These are phyloP conservation scores for Orthonychiurus folsomi DNA, from an alignment of 2,888 invertebrate genomes.

Conservation along the genomic window DNA sequence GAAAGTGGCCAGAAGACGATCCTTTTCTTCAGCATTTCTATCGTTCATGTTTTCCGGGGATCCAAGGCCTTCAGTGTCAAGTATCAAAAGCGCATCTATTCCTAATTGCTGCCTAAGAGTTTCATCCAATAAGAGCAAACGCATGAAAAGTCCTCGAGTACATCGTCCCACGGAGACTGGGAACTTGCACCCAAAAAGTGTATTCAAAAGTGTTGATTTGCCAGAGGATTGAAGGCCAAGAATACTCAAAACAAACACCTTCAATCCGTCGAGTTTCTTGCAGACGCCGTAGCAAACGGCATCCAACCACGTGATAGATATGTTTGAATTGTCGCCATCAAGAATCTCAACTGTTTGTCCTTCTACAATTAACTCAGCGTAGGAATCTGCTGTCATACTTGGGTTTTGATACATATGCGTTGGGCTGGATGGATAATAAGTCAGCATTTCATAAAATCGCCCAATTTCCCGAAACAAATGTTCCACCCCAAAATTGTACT, in stretches of 20 bases:
- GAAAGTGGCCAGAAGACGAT: constrained; percentile 18
- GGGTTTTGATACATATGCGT: too few species aligned
- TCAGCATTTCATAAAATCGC: constrained; percentile 11
- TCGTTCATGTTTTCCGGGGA: constrained; percentile 13
- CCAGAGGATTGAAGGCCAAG: constrained; percentile 19
- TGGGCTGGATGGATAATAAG: too few species aligned
- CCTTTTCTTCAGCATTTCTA: neutral
- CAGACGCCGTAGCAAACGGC: constrained; percentile 7
- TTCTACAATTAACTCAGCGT: constrained; percentile 12
- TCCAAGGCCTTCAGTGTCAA: constrained; percentile 18
- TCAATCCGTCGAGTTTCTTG: constrained; percentile 1
- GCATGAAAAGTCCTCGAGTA: constrained; percentile 17
- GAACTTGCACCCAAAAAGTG: constrained; percentile 22
- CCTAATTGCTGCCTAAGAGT: neutral
- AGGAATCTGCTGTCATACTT: neutral
- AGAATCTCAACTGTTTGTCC: constrained; percentile 12
- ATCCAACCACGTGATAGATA: constrained; percentile 10
- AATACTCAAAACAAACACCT: constrained; percentile 15
- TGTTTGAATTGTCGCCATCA: constrained; percentile 10
- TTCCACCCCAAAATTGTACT: constrained; percentile 9
- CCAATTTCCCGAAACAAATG: constrained; percentile 16
- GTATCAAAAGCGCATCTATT: constrained; percentile 14
- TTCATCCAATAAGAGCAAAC: constrained; percentile 13
- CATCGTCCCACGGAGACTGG: constrained; percentile 18
- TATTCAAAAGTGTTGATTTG: constrained; percentile 23